Evolutionary conservation across 2,113 vertebrate genomes (phyloP).

Genomic region (Gymnocephalus cernua): DNA sequence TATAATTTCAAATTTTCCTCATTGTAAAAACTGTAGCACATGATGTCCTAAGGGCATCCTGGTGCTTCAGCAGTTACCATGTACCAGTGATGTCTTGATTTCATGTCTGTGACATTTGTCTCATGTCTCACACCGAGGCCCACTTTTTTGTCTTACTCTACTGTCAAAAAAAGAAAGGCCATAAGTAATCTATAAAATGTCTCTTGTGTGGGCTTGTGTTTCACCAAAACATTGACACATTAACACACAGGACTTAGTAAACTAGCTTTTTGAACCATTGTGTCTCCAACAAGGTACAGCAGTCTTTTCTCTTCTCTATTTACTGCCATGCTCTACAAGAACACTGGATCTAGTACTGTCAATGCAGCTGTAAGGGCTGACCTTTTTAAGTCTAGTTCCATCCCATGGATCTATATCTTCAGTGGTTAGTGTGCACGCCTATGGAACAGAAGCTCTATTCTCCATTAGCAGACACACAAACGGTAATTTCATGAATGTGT

Average conservation of each 20-base stretch:
- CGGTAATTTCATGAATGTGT: slow-evolving; percentile 27
- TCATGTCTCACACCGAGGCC: background rate
- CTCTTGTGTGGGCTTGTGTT: background rate
- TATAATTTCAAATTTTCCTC: slow-evolving; percentile 5
- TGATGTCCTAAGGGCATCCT: slow-evolving; percentile 34
- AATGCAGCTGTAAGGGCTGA: slow-evolving; percentile 66
- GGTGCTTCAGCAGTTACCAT: slow-evolving; percentile 28
- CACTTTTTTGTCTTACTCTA: slow-evolving; percentile 1
- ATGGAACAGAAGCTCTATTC: slow-evolving; percentile 38
- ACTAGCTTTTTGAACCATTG: slow-evolving; percentile 2
- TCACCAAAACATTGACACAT: background rate
- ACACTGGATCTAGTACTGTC: slow-evolving; percentile 59
- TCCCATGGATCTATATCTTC: slow-evolving; percentile 54
- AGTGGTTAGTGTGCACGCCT: slow-evolving; percentile 45
- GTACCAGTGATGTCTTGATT: slow-evolving; percentile 35
- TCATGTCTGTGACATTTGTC: slow-evolving; percentile 39
- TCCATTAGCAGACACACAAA: slow-evolving; percentile 30
- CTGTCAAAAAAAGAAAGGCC: background rate
- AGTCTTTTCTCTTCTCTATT: slow-evolving; percentile 33
- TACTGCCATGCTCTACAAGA: slow-evolving; percentile 57
- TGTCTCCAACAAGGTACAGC: slow-evolving; percentile 32
- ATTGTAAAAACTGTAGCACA: slow-evolving; percentile 31
- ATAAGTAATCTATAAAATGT: background rate
- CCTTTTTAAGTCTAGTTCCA: slow-evolving; percentile 73
- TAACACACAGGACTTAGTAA: slow-evolving; percentile 1